Conservation (phyloP, 2,888 invertebrate species). For the Cactoblastis cactorum region DNA sequence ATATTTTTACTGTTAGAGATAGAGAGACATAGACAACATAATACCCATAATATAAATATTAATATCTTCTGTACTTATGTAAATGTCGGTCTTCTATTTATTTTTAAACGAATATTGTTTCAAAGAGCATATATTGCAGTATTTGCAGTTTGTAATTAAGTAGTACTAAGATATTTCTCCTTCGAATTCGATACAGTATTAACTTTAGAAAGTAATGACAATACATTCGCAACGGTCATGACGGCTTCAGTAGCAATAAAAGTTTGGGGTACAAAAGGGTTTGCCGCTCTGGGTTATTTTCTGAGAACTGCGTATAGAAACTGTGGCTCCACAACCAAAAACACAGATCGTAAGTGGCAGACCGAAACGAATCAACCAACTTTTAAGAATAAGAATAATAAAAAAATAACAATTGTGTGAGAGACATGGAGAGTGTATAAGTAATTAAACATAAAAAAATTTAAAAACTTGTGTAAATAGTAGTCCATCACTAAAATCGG, state of each 20-base stretch:
- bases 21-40: too few species aligned
- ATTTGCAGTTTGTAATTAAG: background rate
- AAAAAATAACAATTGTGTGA: background rate
- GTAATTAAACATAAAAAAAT: too few species aligned
- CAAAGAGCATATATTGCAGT: too few species aligned
- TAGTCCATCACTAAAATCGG: too few species aligned
- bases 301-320: conserved; percentile 2
- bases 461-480: too few species aligned
- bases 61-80: background rate
- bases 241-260: conserved; percentile 68
- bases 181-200: conserved; percentile 9
- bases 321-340: background rate
- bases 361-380: conserved; percentile 8
- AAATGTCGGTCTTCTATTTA: background rate
- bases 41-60: too few species aligned
- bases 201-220: conserved; percentile 29
- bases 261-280: conserved; percentile 28
- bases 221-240: conserved; percentile 39
- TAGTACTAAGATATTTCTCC: background rate
- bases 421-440: too few species aligned
- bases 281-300: conserved; percentile 1
- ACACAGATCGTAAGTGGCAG: conserved; percentile 8
- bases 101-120: background rate
- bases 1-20: too few species aligned
- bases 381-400: background rate